Base-by-base conservation (phyloP, 2,888 invertebrate species). In the Phyllotreta striolata region DNA sequence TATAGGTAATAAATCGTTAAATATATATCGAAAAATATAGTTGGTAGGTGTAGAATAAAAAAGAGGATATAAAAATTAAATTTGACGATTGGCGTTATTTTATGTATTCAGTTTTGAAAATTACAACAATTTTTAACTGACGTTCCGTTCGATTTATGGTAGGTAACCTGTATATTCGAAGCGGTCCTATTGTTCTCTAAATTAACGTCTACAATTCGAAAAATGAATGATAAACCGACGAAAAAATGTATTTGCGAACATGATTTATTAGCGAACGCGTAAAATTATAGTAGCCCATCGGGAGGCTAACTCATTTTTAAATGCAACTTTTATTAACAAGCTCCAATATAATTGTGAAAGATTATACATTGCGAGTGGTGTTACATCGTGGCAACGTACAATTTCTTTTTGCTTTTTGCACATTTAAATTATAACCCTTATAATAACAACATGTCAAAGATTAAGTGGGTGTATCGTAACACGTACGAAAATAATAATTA, bases 401-500 rank as follows among this genome's bases (percentile, higher is more conserved):
- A 63, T 66, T 71, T 69, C 59, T 64, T 62, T 71, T 72, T 66
- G 65, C 66, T 67, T 69, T 71, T 68, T 66, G 69, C 67, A 49
- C 68, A 65, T 70, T 69, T 72, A 72, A 72, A 72, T 72, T 70
- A 72, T 72, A 72, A 70, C 70, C 69, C 69, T 72, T 24, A 24
- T 24, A 24, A 72, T 72, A 72, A 68, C 70, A 63, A 64, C 72
- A 71, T 73, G 74, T 73, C 74, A 73, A 72, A 74, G 75, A 75
- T 75, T 74, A 75, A 75, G 72, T 73, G 74, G 75, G 75, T 73
- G 75, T 74, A 73, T 72, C 74, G 69, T 74, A 74, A 74, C 74
- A 74, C 75, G 75, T 75, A 75, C 72, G 73, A 74, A 75, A 75
- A 75, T 70, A 75, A 75, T 75, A 74, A 75, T 75, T 75, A 74